A percentile compares a stretch with the other conserved stretches of the same genome.
Conservation (phyloP, 1,140 invertebrate genomes). For the Tetramorium parvispinum region DNA sequence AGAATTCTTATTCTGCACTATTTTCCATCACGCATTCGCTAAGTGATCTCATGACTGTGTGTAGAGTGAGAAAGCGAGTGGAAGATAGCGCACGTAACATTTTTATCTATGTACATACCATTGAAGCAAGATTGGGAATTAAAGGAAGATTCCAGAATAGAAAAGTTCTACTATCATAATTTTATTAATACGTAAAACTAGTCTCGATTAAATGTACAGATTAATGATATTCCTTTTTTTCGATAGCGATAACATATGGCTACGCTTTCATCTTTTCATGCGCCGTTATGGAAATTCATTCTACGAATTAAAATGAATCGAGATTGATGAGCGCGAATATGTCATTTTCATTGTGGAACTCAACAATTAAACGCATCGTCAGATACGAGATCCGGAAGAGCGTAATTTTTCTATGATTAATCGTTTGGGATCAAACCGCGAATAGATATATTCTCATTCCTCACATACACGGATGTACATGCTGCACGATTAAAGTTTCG, state of each 20-base stretch:
- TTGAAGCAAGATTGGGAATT: not conserved
- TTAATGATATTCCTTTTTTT: not conserved
- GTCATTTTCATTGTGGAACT: not conserved
- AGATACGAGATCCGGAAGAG: not conserved
- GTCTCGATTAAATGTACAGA: conserved; percentile 22
- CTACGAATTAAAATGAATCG: not conserved
- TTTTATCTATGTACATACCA: not conserved
- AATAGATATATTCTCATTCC: not conserved
- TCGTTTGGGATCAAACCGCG: not conserved
- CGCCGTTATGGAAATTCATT: not conserved
- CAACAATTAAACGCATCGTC: not conserved
- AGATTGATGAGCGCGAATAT: not conserved
- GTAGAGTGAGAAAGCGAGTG: not conserved
- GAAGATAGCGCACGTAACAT: not conserved
- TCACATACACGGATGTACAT: not conserved
- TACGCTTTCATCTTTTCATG: not conserved
- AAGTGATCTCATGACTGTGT: not conserved
- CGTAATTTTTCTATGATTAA: not conserved
- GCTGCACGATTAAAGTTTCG: conserved; percentile 1
- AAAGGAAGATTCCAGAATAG: not conserved
- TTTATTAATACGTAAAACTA: conserved; percentile 25
- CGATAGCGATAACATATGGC: not conserved
- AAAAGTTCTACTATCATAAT: conserved; percentile 5
- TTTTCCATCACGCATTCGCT: not conserved
- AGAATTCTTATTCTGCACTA: not conserved